A percentile compares a stretch with the other conserved stretches of the same genome.
Evolutionary conservation across 2,797 vertebrate genomes (phyloP).

Genomic region (Poecilia wingei): DNA sequence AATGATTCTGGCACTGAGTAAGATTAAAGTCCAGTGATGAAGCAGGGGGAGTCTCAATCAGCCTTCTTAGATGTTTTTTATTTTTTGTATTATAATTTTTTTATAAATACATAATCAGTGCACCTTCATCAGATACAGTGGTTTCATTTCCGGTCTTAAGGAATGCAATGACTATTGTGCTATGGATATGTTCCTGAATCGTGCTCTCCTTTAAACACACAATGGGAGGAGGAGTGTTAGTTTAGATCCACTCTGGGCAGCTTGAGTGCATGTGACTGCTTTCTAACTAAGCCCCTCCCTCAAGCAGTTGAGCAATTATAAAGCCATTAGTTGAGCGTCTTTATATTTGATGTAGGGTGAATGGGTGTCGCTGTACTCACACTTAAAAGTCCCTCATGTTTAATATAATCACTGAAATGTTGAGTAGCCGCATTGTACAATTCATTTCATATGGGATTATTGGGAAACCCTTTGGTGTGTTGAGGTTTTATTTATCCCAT

Average conservation of each 20-base stretch:
- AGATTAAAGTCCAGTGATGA: conserved; percentile 24
- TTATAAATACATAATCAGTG: conserved; percentile 7
- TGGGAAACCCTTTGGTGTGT: neutral
- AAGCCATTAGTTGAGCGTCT: conserved; percentile 89
- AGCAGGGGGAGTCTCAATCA: conserved; percentile 6
- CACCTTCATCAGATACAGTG: conserved; percentile 7
- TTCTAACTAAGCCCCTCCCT: conserved; percentile 81
- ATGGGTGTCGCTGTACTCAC: conserved; percentile 53
- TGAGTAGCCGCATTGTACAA: conserved; percentile 9
- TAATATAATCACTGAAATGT: conserved; percentile 33
- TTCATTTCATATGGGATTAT: conserved; percentile 8
- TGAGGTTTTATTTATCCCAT: neutral
- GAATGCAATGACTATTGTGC: conserved; percentile 6
- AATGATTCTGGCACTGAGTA: conserved; percentile 24
- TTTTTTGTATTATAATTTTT: neutral
- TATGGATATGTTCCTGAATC: neutral
- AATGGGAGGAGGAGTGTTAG: conserved; percentile 40
- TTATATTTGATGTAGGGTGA: conserved; percentile 78
- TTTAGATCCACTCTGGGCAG: conserved; percentile 48
- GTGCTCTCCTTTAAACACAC: conserved; percentile 16
- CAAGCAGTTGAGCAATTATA: conserved; percentile 87
- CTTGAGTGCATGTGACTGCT: conserved; percentile 76
- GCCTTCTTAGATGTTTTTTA: neutral
- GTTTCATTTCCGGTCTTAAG: conserved; percentile 25
- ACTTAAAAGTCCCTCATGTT: conserved; percentile 50